A percentile compares a stretch with the other conserved stretches of the same genome.
phyloP scores from a whole-genome alignment of 2,888 invertebrate species.

The Mythimna lalbum region DNA sequence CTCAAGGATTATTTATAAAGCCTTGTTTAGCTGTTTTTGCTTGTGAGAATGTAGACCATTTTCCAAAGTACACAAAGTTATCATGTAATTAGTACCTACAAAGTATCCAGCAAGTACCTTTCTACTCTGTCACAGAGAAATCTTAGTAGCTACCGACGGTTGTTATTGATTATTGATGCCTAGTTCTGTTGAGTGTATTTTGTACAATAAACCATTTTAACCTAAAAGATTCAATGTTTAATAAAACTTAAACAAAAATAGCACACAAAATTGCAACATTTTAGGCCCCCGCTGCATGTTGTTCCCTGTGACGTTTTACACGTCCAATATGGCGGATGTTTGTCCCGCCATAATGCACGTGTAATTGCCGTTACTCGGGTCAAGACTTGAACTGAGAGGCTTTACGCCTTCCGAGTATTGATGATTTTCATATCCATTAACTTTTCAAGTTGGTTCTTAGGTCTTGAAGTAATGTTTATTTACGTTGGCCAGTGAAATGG shows the following conservation, averaged over 20 bases:
- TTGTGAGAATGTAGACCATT: neutral
- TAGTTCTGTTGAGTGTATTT: no score
- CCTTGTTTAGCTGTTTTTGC: slow-evolving; percentile 17
- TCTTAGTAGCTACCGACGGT: no score
- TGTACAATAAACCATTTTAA: no score
- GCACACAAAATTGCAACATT: neutral
- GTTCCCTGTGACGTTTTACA: slow-evolving; percentile 39
- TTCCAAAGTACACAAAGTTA: neutral
- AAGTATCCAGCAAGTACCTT: no score
- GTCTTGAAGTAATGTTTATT: neutral
- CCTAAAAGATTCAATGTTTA: no score
- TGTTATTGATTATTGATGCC: no score
- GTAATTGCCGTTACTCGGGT: slow-evolving; percentile 60
- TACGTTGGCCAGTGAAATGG: slow-evolving; percentile 16
- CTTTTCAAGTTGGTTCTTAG: slow-evolving; percentile 32
- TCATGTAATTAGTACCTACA: no score
- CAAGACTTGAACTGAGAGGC: slow-evolving; percentile 33
- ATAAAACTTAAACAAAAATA: no score
- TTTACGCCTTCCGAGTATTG: slow-evolving; percentile 39
- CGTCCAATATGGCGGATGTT: slow-evolving; percentile 55
- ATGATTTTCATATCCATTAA: slow-evolving; percentile 43
- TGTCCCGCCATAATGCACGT: slow-evolving; percentile 58
- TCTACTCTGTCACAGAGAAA: no score
- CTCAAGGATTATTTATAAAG: slow-evolving; percentile 30
- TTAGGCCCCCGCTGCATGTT: slow-evolving; percentile 19